Evolutionary conservation across 1,140 invertebrate species (phyloP).

Genomic region (Stenopsyche tienmushanensis): DNA sequence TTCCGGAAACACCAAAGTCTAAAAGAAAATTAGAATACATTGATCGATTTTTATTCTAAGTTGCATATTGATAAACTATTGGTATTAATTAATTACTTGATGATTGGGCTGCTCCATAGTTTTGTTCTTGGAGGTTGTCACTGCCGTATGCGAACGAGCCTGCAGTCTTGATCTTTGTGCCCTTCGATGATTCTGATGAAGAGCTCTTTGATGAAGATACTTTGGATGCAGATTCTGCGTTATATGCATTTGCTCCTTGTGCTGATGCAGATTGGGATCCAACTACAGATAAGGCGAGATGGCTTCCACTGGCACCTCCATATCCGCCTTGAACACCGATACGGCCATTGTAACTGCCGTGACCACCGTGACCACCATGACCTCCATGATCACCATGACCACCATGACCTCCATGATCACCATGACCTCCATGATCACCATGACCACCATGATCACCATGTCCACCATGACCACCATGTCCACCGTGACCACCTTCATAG

Average conservation of each 20-base stretch:
- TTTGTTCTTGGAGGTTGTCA: neutral
- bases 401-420: too few species aligned
- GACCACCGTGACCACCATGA: neutral
- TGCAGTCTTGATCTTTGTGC: conserved; percentile 27
- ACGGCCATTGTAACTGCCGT: neutral
- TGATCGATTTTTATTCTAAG: neutral
- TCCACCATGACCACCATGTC: neutral
- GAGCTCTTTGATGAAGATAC: conserved; percentile 22
- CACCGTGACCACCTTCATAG: neutral
- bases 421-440: too few species aligned
- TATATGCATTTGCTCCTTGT: neutral
- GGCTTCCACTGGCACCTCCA: neutral
- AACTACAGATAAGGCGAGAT: neutral
- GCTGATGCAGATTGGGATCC: neutral
- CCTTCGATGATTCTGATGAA: conserved; percentile 19
- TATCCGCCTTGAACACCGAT: neutral
- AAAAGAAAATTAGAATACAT: neutral
- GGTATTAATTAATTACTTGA: too few species aligned
- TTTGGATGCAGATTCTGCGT: neutral
- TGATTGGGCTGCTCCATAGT: conserved; percentile 5
- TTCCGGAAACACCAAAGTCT: neutral
- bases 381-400: too few species aligned
- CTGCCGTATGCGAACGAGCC: conserved; percentile 6
- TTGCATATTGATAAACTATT: too few species aligned
- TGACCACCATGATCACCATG: too few species aligned